phyloP scores from a whole-genome alignment of 2,113 vertebrate species.

The Beaufortia kweichowensis region DNA sequence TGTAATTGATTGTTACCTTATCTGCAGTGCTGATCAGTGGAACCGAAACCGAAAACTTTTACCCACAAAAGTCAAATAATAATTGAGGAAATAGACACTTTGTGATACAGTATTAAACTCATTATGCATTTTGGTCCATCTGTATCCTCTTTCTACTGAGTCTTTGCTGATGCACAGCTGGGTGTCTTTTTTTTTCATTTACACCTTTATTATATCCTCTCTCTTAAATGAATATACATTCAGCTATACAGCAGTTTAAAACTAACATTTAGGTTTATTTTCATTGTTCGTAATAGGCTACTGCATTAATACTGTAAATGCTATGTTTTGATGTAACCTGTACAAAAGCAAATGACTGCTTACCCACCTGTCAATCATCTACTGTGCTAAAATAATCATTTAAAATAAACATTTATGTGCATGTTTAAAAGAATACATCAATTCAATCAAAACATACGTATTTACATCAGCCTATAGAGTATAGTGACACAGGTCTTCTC shows the following conservation, averaged over 20 bases:
- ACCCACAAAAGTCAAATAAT: background rate
- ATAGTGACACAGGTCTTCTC: too few relatives aligned
- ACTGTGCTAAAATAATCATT: too few relatives aligned
- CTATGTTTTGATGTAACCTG: too few relatives aligned
- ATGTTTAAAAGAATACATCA: too few relatives aligned
- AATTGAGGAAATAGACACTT: background rate
- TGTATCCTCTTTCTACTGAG: background rate
- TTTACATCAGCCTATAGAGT: too few relatives aligned
- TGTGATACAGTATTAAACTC: background rate
- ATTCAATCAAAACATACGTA: too few relatives aligned
- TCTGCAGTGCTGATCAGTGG: background rate
- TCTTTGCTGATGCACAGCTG: background rate
- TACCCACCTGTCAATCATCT: too few relatives aligned
- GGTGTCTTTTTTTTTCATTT: constrained; percentile 21
- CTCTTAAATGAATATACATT: constrained; percentile 39
- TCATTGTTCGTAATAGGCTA: background rate
- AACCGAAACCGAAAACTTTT: background rate
- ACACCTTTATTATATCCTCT: constrained; percentile 1
- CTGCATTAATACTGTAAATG: background rate
- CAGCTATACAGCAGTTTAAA: constrained; percentile 13
- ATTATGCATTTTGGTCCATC: constrained; percentile 16
- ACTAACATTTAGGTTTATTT: background rate
- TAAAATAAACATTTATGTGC: too few relatives aligned
- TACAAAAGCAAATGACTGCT: too few relatives aligned
- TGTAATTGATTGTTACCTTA: background rate